phyloP scores from a whole-genome alignment of 1,140 invertebrate genomes.

The Anoplolepis gracilipes region DNA sequence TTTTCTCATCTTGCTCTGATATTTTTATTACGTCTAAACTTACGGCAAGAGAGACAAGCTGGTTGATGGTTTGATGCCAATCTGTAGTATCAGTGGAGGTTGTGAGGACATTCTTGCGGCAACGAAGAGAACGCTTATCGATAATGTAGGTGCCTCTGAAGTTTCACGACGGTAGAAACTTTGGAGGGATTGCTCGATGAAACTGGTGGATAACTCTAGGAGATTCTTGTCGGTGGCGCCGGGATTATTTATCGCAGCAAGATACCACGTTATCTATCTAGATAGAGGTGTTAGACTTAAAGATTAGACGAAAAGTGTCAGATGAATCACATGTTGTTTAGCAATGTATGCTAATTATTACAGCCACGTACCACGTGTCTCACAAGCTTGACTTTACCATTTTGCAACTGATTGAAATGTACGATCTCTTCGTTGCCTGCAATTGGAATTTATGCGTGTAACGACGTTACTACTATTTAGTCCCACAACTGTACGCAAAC shows the following conservation, averaged over 20 bases:
- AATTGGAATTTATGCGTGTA: constrained; percentile 12
- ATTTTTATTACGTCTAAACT: background rate
- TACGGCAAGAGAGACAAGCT: background rate
- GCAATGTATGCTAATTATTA: background rate
- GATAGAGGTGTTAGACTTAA: background rate
- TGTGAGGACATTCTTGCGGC: constrained; percentile 1
- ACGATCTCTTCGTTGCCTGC: constrained; percentile 34
- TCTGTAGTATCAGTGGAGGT: constrained; percentile 42
- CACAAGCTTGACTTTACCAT: background rate
- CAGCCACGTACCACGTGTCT: background rate
- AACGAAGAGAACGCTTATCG: constrained; percentile 45
- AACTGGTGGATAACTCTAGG: constrained; percentile 19
- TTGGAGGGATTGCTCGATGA: constrained; percentile 1
- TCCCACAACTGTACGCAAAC: constrained; percentile 38
- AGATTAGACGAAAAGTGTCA: background rate
- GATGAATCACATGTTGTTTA: background rate
- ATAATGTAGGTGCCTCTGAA: constrained; percentile 42
- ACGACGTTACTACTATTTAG: background rate
- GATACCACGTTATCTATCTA: constrained; percentile 3
- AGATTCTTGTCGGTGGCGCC: background rate
- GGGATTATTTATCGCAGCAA: constrained; percentile 1
- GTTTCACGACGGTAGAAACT: background rate
- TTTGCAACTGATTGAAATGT: background rate
- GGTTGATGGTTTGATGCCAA: background rate
- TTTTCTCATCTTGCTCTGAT: background rate